Evolutionary conservation across 2,888 invertebrate genomes (phyloP), one percentile per base, ranked within the genome.

Genomic region (Erebia epiphron): DNA sequence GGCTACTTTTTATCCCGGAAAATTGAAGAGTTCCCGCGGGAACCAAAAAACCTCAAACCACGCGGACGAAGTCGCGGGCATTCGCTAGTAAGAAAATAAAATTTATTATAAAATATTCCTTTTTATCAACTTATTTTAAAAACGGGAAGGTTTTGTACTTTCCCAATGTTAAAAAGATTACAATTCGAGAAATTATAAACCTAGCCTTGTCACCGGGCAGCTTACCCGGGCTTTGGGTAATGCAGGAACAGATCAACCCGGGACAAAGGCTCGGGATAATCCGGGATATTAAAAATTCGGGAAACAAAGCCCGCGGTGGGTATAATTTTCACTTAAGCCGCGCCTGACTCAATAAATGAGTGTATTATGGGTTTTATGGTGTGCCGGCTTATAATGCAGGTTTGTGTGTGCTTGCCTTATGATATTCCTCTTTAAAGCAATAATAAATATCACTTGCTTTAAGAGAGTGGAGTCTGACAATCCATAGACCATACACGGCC

Each of bases 221-320:
- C 68, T 69, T 73, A 64, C 13, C 54, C 35, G 11, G 49, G 61
- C 57, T 49, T n/a, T 54, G 46, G 43, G 65, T 65, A 50, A 71
- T 63, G 61, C 64, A 50, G 63, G 49, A 52, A 58, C 66, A 69
- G 69, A 67, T 69, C 71, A 63, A 49, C 68, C 66, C 67, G 52
- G 60, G 57, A 79, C 78, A 76, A 77, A 78, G 74, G 70, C 77
- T 75, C 75, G 61, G 72, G 76, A 74, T 79, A 65, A 77, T 71
- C 76, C 73, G 18, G 70, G 69, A 79, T 81, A 82, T 82, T 81
- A 81, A 82, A 82, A 81, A 80, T 76, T 76, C 68, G 69, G 69
- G 66, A 75, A 78, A 80, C 79, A 79, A 80, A 75, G 75, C 76
- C 75, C 50, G 67, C 41, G 60, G 21, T 57, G 70, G 73, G 73